phyloP scores from a whole-genome alignment of 1,140 invertebrate species.

The Maniola jurtina region DNA sequence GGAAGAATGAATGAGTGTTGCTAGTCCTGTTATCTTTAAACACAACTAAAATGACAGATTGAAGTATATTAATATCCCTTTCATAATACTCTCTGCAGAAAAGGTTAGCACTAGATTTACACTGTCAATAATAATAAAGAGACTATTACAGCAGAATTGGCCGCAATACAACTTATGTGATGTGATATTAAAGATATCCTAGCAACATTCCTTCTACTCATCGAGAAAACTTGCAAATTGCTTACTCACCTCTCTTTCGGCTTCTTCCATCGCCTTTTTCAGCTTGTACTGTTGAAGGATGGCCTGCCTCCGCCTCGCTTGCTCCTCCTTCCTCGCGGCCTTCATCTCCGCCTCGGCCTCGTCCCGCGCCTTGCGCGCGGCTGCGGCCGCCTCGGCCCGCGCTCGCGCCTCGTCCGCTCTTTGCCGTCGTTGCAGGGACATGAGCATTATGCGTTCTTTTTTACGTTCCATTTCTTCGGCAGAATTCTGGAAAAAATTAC shows the following conservation, averaged over 20 bases:
- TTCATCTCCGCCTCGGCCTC: constrained; percentile 92
- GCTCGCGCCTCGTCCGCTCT: constrained; percentile 92
- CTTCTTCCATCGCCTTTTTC: constrained; percentile 96
- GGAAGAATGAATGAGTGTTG: too few relatives aligned
- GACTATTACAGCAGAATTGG: too few relatives aligned
- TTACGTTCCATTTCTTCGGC: constrained; percentile 94
- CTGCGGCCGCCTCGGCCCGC: constrained; percentile 91
- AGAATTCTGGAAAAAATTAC: constrained; percentile 79
- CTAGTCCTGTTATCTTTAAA: too few relatives aligned
- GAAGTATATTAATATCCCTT: too few relatives aligned
- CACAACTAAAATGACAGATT: too few relatives aligned
- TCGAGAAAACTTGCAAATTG: neutral
- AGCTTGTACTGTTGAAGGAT: constrained; percentile 97
- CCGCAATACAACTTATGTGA: too few relatives aligned
- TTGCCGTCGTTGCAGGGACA: constrained; percentile 91
- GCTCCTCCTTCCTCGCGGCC: constrained; percentile 93
- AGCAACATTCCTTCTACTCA: too few relatives aligned
- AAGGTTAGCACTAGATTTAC: too few relatives aligned
- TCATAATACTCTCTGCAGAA: too few relatives aligned
- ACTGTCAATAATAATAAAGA: too few relatives aligned
- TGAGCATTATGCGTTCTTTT: constrained; percentile 92
- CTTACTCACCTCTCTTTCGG: constrained; percentile 87
- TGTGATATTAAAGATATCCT: too few relatives aligned
- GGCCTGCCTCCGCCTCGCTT: constrained; percentile 88
- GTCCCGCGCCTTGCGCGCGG: constrained; percentile 87